Base-by-base conservation (phyloP, 2,797 vertebrate species). In the Sebastes diaconus region DNA sequence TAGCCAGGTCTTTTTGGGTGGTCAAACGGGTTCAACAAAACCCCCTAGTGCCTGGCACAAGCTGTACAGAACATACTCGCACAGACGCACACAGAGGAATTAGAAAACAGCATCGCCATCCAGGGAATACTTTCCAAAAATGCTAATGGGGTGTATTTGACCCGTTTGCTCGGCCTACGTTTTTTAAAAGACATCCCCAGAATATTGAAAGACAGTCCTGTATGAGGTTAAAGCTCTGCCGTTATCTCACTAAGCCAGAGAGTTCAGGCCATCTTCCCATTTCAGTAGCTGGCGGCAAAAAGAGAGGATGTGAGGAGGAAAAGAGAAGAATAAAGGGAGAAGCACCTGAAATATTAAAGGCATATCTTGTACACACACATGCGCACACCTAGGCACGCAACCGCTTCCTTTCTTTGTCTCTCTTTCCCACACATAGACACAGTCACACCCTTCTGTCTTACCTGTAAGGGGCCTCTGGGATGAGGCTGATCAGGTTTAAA, bases 331-430 rank as follows among this genome's bases (percentile, higher is more conserved):
- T 68, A 66, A 75, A 59, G 42, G 29, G 54, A 29, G 46, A 8
- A 14, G 24, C 20, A 84, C 12, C 50, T 77, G 73, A 90, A 95
- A 92, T 93, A 93, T 92, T 92, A 86, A 93, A 93, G 85, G 50
- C 30, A 58, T 34, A 42, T 63, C 57, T 74, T 66, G 36, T 42
- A 73, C 30, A 22, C 60, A 52, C 52, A 75, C 6, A 59, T 27
- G 32, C 7, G 9, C 59, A 69, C 52, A 71, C 12, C 24, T 42
- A 24, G 14, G 13, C 58, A 34, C 5, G 61, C 68, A 73, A 73
- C 81, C 65, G 4, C 7, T 70, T 46, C 55, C 76, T 79, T 29
- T 82, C 55, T 73, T 83, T 76, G 57, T 86, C 29, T 81, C 11
- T 14, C 36, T 73, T 73, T 82, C 32, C 54, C 73, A 66, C 52